Evolutionary conservation across 2,113 vertebrate species (phyloP), one percentile per base, ranked within the genome.

Genomic region (Hiodon tergisus): DNA sequence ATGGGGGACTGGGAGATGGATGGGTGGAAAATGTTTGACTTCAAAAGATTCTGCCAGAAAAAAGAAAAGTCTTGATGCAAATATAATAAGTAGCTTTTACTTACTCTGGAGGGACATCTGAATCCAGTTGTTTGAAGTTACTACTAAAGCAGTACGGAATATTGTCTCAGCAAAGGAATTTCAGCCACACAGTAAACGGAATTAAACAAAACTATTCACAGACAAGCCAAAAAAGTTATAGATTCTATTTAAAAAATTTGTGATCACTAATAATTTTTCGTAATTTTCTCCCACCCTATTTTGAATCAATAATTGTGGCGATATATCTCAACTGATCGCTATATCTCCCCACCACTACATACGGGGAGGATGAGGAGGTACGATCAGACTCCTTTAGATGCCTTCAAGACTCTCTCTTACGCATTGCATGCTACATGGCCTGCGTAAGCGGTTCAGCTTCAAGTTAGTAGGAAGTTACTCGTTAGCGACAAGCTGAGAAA

Each of bases 31-130:
- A 48, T 14, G 31, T 58, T n/a, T 7, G 11, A 71, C 17, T 69
- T 69, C 52, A 71, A 58, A 71, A 58, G 17, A 55, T 70, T 70
- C 17, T 46, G 8, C 51, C 53, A 70, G 11, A 57, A 57, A 62
- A 62, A 57, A 70, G 31, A 69, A 70, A 71, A 58, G 16, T 71
- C 4, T 3, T 17, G 10, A 58, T 10, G 31, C 53, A 58, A 14
- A 48, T 71, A 58, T 54, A 11, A 69, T 14, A 10, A 57, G 54
- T 46, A n/a, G 11, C 58, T 71, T 71, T 46, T 57, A 57, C 17
- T 58, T 69, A 54, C 69, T 58, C 6, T 47, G 53, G 54, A 59
- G 3, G 11, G 4, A 58, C 6, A 57, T 46, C 16, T 31, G 16
- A 71, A 58, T 71, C 54, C 31, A 57, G 7, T n/a, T 46, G 53